A percentile compares a stretch with the other conserved stretches of the same genome.
Evolutionary conservation across 2,797 vertebrate species (phyloP).

Genomic region (Karalla daura): DNA sequence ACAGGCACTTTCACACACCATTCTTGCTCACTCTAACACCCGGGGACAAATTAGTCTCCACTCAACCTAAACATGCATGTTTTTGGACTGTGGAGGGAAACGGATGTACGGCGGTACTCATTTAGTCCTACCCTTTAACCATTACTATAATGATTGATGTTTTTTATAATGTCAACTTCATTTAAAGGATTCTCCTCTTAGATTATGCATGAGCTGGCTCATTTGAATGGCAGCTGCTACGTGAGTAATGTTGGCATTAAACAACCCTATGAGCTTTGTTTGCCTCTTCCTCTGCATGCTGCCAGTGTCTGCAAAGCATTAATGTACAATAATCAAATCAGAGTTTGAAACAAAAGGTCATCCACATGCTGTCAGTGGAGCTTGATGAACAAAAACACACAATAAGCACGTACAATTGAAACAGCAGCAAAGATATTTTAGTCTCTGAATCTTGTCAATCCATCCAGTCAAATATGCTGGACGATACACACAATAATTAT

Average conservation of each 20-base stretch:
- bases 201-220: too few species aligned
- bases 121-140: background rate
- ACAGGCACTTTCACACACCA: too few species aligned
- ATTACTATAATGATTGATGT: background rate
- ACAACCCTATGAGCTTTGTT: too few species aligned
- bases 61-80: too few species aligned
- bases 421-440: constrained; percentile 17
- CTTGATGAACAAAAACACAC: constrained; percentile 43
- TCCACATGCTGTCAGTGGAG: constrained; percentile 19
- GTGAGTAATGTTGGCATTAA: constrained; percentile 20
- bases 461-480: background rate
- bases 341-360: constrained; percentile 44
- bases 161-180: background rate
- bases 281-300: background rate
- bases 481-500: constrained; percentile 13
- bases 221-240: constrained; percentile 42
- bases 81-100: too few species aligned
- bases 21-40: too few species aligned
- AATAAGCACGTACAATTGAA: constrained; percentile 16
- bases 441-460: constrained; percentile 6
- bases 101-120: too few species aligned
- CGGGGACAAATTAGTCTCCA: too few species aligned
- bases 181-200: background rate
- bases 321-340: constrained; percentile 49
- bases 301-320: constrained; percentile 28